Base-by-base conservation (phyloP, 2,888 invertebrate genomes). In the Vanessa cardui region DNA sequence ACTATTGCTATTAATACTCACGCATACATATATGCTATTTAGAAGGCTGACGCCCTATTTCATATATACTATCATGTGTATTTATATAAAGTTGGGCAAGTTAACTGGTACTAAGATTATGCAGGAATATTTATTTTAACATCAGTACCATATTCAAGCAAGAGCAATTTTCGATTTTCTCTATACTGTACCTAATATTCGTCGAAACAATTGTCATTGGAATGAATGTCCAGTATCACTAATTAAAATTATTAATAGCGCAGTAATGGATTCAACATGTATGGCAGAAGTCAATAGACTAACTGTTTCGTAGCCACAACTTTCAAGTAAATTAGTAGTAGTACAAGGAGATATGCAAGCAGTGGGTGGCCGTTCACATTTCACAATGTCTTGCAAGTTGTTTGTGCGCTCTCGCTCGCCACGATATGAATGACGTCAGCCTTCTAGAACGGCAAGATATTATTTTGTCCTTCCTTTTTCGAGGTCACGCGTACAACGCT, bases 321-420 rank as follows among this genome's bases (percentile, higher is more conserved):
- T 91, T 90, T 89, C 85, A 84, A 90, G 80, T 84, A 83, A 88
- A 86, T 88, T 88, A 84, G 79, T 80, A 85, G 83, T 66, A 61
- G 86, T 87, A 85, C 82, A 83, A 83, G 82, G 82, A 84, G 82
- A 82, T 84, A 85, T 83, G 83, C 83, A 84, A 86, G 87, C 87
- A 88, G 88, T 91, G 85, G 89, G 88, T 87, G 90, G 89, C 89
- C 89, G 88, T 90, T 90, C 92, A 91, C 92, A 92, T 92, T 92
- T 92, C 92, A 92, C 92, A 92, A 92, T 89, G 85, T 86, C 88
- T 88, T 83, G 88, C 69, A 69, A 64, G 63, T 66, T 69, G 71
- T 84, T 33, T 83, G 73, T 78, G 76, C 76, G 87, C 85, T 88
- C 84, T 87, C 85, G 78, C 81, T 66, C 77, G 77, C 80, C 74